phyloP scores from a whole-genome alignment of 2,113 vertebrate species.

The Baryphthengus martii region DNA sequence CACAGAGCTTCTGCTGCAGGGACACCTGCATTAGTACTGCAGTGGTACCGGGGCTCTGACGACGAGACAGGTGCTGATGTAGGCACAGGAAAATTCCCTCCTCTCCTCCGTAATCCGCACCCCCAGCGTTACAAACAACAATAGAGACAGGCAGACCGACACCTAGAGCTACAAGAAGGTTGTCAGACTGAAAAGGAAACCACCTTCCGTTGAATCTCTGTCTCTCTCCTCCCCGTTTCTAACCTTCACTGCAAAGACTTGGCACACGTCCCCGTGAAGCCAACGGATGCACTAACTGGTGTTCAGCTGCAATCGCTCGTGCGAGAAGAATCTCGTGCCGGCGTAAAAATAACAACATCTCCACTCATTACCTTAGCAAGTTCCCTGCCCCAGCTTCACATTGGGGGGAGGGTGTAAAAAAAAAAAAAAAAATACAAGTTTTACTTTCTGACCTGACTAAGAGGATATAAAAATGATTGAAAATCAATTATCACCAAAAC shows the following conservation, averaged over 20 bases:
- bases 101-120: neutral
- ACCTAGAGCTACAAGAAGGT: neutral
- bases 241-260: neutral
- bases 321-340: neutral
- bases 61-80: slow-evolving; percentile 21
- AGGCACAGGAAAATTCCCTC: neutral
- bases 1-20: slow-evolving; percentile 5
- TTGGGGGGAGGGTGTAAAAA: neutral
- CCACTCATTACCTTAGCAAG: neutral
- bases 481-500: neutral
- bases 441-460: neutral
- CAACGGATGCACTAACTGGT: neutral
- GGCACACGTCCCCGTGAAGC: neutral
- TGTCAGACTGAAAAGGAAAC: neutral
- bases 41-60: neutral
- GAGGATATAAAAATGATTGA: neutral
- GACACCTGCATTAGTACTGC: slow-evolving; percentile 52
- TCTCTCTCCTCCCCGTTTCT: neutral
- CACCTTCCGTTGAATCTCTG: neutral
- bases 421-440: neutral
- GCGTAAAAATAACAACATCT: neutral
- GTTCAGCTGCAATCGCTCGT: neutral
- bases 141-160: neutral
- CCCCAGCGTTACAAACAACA: neutral
- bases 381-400: neutral